These are phyloP conservation scores for Petromus typicus DNA, from an alignment of 2,113 vertebrate species.

Conservation along the genomic window DNA sequence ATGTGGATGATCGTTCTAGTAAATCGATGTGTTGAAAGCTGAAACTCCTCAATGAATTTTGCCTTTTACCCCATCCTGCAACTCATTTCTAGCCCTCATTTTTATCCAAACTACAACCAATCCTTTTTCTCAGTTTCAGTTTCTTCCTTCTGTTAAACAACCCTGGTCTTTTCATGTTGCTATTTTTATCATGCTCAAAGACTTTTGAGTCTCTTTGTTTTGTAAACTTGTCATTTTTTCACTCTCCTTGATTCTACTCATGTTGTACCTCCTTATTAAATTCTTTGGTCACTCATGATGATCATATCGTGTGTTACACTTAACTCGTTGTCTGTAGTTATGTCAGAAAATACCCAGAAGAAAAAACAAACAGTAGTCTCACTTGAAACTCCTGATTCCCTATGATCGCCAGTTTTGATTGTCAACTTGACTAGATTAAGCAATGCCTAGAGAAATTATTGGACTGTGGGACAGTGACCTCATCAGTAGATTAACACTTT, in stretches of 20 bases:
- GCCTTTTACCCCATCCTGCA: background rate
- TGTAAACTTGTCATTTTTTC: conserved; percentile 9
- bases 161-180: background rate
- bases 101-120: background rate
- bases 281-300: background rate
- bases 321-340: background rate
- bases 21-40: background rate
- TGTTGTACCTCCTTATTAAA: conserved; percentile 14
- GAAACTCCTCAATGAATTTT: background rate
- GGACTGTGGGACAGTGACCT: background rate
- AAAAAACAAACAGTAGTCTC: background rate
- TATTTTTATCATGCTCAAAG: background rate
- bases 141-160: background rate
- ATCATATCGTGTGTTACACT: background rate
- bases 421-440: background rate
- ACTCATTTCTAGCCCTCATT: background rate
- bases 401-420: background rate
- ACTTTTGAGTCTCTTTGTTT: background rate
- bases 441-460: background rate
- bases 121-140: background rate
- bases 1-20: background rate
- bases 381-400: background rate
- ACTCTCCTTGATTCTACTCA: background rate
- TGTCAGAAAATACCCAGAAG: background rate
- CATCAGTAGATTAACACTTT: background rate